Conservation (phyloP, 2,888 invertebrate genomes). For the Desoria tigrina region DNA sequence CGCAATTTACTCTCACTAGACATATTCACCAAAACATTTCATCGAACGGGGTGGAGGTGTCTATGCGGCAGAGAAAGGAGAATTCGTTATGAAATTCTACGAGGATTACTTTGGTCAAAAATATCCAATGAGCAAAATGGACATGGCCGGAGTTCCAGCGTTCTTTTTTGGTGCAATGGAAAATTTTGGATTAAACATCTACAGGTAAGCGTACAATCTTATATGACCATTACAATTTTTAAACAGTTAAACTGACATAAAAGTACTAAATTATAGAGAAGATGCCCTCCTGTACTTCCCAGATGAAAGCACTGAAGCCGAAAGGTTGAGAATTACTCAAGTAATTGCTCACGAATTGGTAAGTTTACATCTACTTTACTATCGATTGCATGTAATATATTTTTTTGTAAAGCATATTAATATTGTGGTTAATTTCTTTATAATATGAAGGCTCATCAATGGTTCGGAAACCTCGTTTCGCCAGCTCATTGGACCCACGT, state of each 20-base stretch:
- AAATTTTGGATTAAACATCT: conserved; percentile 30
- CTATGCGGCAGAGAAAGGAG: conserved; percentile 25
- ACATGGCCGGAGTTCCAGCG: conserved; percentile 27
- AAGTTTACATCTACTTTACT: background rate
- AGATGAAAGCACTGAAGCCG: conserved; percentile 20
- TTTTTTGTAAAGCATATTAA: too few relatives aligned
- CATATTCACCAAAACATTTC: conserved; percentile 29
- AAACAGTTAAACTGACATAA: background rate
- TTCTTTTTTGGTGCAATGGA: conserved; percentile 37
- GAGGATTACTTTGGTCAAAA: conserved; percentile 25
- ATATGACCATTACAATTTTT: too few relatives aligned
- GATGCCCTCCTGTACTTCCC: conserved; percentile 17
- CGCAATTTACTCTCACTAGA: conserved; percentile 9
- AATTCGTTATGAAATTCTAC: conserved; percentile 14
- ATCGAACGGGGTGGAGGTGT: conserved; percentile 18
- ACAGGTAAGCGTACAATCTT: conserved; percentile 17
- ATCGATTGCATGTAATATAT: background rate
- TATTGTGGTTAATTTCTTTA: conserved; percentile 3
- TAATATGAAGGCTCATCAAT: conserved; percentile 11
- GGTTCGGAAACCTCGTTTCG: conserved; percentile 32
- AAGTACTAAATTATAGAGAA: conserved; percentile 9
- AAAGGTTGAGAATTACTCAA: conserved; percentile 4
- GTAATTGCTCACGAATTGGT: conserved; percentile 16
- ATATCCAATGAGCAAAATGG: conserved; percentile 32
- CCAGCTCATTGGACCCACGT: conserved; percentile 32